These are phyloP conservation scores for Enoplosus armatus DNA, from an alignment of 2,797 vertebrate genomes.

Conservation along the genomic window DNA sequence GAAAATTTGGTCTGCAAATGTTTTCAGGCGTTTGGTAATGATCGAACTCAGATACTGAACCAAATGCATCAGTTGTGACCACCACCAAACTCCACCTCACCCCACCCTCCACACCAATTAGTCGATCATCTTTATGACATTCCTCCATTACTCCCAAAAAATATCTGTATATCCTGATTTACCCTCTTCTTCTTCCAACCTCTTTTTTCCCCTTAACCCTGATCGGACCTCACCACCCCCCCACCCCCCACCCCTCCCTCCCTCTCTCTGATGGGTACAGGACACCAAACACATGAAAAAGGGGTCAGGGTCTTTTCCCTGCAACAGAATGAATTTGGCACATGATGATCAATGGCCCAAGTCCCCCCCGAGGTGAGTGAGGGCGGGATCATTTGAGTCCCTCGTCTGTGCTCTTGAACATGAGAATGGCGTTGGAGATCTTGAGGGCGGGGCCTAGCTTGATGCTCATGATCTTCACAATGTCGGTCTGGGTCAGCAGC, in stretches of 20 bases:
- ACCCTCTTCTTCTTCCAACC: conserved; percentile 9
- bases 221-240: neutral
- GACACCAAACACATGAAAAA: conserved; percentile 83
- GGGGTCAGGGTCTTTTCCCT: conserved; percentile 68
- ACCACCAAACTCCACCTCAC: neutral
- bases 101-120: neutral
- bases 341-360: conserved; percentile 63
- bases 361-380: conserved; percentile 4
- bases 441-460: conserved; percentile 98
- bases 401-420: conserved; percentile 98
- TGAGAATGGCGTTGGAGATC: conserved; percentile 98
- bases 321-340: conserved; percentile 81
- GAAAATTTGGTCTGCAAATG: neutral
- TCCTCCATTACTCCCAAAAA: conserved; percentile 2
- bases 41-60: conserved; percentile 4
- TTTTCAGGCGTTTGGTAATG: neutral
- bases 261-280: conserved; percentile 82
- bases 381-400: conserved; percentile 89
- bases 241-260: neutral
- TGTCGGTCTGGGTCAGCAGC: conserved; percentile 96
- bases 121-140: neutral
- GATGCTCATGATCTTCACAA: conserved; percentile 99
- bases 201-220: conserved; percentile 25
- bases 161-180: conserved; percentile 12
- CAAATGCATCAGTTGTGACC: conserved; percentile 31